Conservation (phyloP, 2,113 vertebrate species). For the Herpetotheres cachinnans region DNA sequence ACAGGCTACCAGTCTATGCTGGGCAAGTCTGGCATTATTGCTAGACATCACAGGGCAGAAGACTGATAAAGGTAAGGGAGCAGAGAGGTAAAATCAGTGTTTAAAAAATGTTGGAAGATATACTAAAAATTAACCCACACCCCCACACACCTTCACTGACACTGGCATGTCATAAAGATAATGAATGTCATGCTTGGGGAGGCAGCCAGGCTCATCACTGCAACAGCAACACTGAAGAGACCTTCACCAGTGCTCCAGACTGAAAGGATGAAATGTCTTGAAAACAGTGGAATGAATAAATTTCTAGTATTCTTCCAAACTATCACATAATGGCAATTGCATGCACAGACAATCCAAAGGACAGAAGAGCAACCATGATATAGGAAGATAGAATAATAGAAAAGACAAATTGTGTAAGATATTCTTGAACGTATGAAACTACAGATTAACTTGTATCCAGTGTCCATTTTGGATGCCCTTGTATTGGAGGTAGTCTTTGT, state of each 20-base stretch:
- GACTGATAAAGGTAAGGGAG: neutral
- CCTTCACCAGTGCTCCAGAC: neutral
- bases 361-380: neutral
- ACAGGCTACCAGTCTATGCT: neutral
- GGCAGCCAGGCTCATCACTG: neutral
- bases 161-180: neutral
- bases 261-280: neutral
- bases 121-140: neutral
- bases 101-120: neutral
- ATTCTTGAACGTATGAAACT: neutral
- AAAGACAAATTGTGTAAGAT: neutral
- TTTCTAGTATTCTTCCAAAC: neutral
- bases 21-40: neutral
- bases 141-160: neutral
- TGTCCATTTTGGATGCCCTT: neutral
- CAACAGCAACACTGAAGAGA: neutral
- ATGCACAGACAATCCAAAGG: neutral
- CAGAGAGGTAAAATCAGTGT: neutral
- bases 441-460: neutral
- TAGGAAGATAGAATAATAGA: neutral
- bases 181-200: neutral
- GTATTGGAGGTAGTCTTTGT: neutral
- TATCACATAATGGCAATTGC: neutral
- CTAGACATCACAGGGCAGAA: neutral
- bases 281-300: neutral